A percentile compares a stretch with the other conserved stretches of the same genome.
Evolutionary conservation across 2,888 invertebrate genomes (phyloP).

Genomic region (Rhamphomyia laevipes): DNA sequence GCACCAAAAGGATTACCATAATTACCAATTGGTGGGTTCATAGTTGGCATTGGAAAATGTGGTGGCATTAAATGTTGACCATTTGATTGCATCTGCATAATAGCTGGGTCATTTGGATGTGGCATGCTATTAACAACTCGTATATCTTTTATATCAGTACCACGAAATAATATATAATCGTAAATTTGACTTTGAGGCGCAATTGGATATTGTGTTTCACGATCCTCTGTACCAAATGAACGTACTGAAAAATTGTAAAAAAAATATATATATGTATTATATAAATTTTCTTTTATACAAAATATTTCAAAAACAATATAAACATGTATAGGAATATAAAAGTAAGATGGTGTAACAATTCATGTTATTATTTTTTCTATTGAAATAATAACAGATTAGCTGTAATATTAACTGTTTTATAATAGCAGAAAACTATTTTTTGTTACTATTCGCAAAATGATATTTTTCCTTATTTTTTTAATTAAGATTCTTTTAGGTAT

Average conservation of each 20-base stretch:
- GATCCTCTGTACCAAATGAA: conserved; percentile 97
- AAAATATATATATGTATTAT: conserved; percentile 20
- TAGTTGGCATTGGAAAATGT: conserved; percentile 59
- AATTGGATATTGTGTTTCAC: conserved; percentile 90
- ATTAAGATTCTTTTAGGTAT: too few relatives aligned
- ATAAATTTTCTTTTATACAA: too few relatives aligned
- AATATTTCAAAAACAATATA: too few relatives aligned
- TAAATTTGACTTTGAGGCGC: conserved; percentile 96
- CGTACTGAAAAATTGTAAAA: conserved; percentile 57
- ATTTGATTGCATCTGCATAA: conserved; percentile 80
- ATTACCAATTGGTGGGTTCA: conserved; percentile 40
- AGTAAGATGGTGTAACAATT: too few relatives aligned
- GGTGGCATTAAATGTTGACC: conserved; percentile 52
- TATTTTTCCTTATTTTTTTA: too few relatives aligned
- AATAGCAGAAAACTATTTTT: too few relatives aligned
- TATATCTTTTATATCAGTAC: conserved; percentile 97
- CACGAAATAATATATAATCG: conserved; percentile 96
- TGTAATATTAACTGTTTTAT: too few relatives aligned
- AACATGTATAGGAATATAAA: too few relatives aligned
- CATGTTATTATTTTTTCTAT: too few relatives aligned
- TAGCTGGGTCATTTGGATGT: conserved; percentile 94
- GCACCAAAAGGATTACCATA: conserved; percentile 37
- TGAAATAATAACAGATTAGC: too few relatives aligned
- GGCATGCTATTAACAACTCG: conserved; percentile 81
- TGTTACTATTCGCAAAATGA: too few relatives aligned